Evolutionary conservation across 2,113 vertebrate species (phyloP).

Genomic region (Pterophyllum scalare): DNA sequence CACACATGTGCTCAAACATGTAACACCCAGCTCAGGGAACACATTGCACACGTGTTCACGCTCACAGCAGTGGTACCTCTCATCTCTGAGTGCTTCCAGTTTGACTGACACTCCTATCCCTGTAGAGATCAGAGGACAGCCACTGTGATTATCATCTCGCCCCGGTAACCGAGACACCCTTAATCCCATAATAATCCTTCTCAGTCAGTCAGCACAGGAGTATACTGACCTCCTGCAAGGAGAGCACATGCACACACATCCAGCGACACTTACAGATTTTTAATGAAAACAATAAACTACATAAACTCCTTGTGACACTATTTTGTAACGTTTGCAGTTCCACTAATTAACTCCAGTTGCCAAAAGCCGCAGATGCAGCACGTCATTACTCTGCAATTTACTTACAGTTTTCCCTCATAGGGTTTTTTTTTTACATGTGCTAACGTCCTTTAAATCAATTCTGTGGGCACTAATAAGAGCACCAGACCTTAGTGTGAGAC

Average conservation of each 20-base stretch:
- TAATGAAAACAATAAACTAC: background rate
- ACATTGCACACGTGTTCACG: slow-evolving; percentile 50
- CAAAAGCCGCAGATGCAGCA: background rate
- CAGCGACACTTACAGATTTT: background rate
- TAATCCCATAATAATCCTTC: slow-evolving; percentile 79
- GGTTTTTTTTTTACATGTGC: background rate
- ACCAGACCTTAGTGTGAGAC: background rate
- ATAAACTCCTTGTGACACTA: background rate
- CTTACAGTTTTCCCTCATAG: background rate
- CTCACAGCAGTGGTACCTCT: slow-evolving; percentile 53
- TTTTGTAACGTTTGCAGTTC: background rate
- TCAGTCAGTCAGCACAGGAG: slow-evolving; percentile 64
- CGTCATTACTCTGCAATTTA: background rate
- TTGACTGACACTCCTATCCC: slow-evolving; percentile 72
- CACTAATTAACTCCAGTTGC: background rate
- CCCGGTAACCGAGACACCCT: slow-evolving; percentile 71
- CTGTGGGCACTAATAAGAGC: background rate
- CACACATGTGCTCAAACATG: slow-evolving; percentile 15
- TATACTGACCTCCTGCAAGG: slow-evolving; percentile 68
- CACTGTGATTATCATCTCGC: slow-evolving; percentile 76
- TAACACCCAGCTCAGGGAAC: background rate
- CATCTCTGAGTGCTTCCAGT: slow-evolving; percentile 60
- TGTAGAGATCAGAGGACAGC: slow-evolving; percentile 74
- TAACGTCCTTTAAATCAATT: background rate
- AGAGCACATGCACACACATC: slow-evolving; percentile 29